Evolutionary conservation across 2,888 invertebrate species (phyloP).

Genomic region (Tortrix viridana): DNA sequence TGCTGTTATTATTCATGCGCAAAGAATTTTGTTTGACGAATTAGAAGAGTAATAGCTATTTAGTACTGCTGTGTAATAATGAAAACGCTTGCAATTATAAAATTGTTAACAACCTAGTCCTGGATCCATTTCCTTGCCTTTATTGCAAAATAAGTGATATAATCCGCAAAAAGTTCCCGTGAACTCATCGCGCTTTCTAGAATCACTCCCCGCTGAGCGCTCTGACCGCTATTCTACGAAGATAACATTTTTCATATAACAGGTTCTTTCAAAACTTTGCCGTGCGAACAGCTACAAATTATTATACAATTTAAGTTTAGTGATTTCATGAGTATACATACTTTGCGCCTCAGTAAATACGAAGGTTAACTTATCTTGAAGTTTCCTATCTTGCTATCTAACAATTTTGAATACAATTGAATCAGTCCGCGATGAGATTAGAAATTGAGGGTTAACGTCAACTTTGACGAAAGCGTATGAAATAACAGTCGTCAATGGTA

Average conservation of each 20-base stretch:
- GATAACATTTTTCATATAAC: constrained; percentile 16
- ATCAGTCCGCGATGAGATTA: no score
- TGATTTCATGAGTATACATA: background rate
- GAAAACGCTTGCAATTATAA: no score
- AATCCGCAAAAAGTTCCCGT: background rate
- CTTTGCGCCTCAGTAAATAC: no score
- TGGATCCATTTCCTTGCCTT: background rate
- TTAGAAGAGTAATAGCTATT: background rate
- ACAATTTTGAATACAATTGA: no score
- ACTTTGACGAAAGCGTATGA: no score
- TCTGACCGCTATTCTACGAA: constrained; percentile 8
- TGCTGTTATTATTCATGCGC: constrained; percentile 38
- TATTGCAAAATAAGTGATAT: constrained; percentile 2
- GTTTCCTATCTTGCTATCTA: no score
- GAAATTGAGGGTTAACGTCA: no score
- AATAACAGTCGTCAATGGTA: no score
- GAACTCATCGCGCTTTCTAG: background rate
- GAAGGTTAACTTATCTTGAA: no score
- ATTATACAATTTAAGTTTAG: constrained; percentile 7
- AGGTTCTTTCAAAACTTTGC: constrained; percentile 15
- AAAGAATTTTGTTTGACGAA: constrained; percentile 32
- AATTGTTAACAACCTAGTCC: background rate
- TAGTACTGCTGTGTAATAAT: background rate
- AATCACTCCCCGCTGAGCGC: constrained; percentile 12
- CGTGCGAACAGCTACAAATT: background rate